Percentiles rank a stretch among this genome's conserved stretches.
phyloP scores from a whole-genome alignment of 2,797 vertebrate species.

The Cirrhinus molitorella region DNA sequence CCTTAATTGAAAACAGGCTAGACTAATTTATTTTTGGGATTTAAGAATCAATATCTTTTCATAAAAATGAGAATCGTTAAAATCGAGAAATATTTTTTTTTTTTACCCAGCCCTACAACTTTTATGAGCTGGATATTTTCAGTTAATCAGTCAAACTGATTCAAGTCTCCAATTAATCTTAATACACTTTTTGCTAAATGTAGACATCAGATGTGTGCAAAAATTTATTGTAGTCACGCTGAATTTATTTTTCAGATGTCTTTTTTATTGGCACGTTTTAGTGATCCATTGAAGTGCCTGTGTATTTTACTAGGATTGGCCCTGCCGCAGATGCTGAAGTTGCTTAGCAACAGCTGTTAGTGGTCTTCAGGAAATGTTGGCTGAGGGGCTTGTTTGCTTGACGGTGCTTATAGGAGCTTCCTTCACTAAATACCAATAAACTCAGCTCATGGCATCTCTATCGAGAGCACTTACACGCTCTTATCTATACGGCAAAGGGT shows the following conservation, averaged over 20 bases:
- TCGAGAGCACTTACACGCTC: constrained; percentile 20
- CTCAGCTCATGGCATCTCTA: constrained; percentile 17
- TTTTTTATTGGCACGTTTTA: constrained; percentile 16
- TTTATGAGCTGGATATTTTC: neutral
- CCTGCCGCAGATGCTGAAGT: constrained; percentile 36
- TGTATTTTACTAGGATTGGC: constrained; percentile 51
- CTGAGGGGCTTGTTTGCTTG: constrained; percentile 42
- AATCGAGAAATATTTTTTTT: too few relatives aligned
- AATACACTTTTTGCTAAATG: neutral
- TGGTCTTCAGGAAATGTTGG: constrained; percentile 41
- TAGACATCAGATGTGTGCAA: neutral
- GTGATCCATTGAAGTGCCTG: constrained; percentile 13
- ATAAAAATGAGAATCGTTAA: too few relatives aligned
- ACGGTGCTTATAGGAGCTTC: constrained; percentile 39
- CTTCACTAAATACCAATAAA: constrained; percentile 44
- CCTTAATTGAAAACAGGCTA: too few relatives aligned
- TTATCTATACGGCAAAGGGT: constrained; percentile 31
- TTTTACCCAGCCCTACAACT: neutral
- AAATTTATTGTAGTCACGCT: neutral
- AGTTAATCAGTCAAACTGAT: neutral
- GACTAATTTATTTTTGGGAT: too few relatives aligned
- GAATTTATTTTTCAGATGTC: neutral
- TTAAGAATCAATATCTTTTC: too few relatives aligned
- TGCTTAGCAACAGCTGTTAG: constrained; percentile 61
- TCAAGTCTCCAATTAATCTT: neutral